Evolutionary conservation across 2,113 vertebrate species (phyloP).

Genomic region (Urocitellus parryii): DNA sequence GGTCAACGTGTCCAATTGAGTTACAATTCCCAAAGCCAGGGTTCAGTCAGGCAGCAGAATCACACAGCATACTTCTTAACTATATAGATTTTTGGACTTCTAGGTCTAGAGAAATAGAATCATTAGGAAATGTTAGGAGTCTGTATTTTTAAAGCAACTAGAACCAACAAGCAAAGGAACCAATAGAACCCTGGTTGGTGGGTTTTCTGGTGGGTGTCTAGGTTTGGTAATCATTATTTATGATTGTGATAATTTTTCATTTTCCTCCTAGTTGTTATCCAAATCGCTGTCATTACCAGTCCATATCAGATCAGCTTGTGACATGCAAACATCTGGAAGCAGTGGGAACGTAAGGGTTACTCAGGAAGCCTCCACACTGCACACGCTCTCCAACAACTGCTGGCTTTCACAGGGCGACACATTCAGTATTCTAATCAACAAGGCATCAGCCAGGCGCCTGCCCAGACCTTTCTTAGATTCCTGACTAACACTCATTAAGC

Average conservation of each 20-base stretch:
- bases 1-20: not conserved
- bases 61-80: not conserved
- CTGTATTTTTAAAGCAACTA: constrained; percentile 4
- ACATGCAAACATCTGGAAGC: not conserved
- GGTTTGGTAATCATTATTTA: not conserved
- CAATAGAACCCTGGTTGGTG: not conserved
- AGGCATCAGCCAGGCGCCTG: constrained; percentile 50
- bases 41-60: not conserved
- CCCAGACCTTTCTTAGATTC: constrained; percentile 72
- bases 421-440: constrained; percentile 67
- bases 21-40: not conserved
- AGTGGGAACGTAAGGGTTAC: not conserved
- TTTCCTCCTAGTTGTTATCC: not conserved
- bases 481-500: constrained; percentile 81
- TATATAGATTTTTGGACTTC: not conserved
- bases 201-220: constrained; percentile 53
- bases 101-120: not conserved
- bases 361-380: not conserved
- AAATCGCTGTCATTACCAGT: not conserved
- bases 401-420: constrained; percentile 26
- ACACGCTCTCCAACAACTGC: not conserved
- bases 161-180: not conserved
- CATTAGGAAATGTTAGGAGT: not conserved
- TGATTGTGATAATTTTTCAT: not conserved
- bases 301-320: not conserved